Conservation (phyloP, 1,140 invertebrate species). For the Platyscapa corneri region DNA sequence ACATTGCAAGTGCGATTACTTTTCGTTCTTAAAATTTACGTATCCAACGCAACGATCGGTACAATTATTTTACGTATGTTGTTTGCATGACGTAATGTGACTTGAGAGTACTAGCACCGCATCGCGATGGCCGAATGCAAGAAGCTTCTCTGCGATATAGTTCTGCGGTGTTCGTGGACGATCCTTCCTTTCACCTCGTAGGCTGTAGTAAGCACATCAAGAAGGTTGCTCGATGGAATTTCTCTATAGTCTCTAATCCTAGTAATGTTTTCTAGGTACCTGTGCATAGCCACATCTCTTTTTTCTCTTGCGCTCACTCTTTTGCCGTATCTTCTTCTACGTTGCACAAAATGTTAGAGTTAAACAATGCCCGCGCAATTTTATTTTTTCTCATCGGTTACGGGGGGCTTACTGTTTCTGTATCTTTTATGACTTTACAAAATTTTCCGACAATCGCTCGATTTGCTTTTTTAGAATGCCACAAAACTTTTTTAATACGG, state of each 20-base stretch:
- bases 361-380: background rate
- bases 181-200: slow-evolving; percentile 45
- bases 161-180: background rate
- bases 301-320: background rate
- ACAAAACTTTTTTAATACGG: no score
- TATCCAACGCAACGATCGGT: background rate
- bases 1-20: no score
- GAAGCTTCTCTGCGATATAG: slow-evolving; percentile 23
- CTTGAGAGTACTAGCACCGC: background rate
- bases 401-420: background rate
- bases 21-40: background rate
- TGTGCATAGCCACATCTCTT: background rate
- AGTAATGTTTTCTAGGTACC: slow-evolving; percentile 25
- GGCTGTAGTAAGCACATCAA: slow-evolving; percentile 40
- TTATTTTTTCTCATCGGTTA: background rate
- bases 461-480: no score
- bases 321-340: background rate
- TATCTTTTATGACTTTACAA: background rate
- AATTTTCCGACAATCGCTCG: no score
- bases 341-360: background rate
- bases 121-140: background rate
- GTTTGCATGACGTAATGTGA: slow-evolving; percentile 30
- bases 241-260: slow-evolving; percentile 49
- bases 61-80: slow-evolving; percentile 4
- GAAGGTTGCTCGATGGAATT: slow-evolving; percentile 50